Evolutionary conservation across 2,888 invertebrate species (phyloP).

Genomic region (Spodoptera littoralis): DNA sequence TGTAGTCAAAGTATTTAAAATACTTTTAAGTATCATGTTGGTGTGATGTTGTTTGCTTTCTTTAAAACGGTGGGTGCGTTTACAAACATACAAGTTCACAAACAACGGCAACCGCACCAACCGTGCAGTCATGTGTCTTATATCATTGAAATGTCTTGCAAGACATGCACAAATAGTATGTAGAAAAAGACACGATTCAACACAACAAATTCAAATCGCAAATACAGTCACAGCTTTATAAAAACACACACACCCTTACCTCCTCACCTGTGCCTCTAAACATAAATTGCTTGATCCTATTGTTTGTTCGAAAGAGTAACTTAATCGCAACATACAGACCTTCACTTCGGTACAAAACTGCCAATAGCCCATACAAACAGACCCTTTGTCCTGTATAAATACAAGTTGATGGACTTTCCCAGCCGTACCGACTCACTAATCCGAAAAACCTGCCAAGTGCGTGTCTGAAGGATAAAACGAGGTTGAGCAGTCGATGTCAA

Average conservation of each 20-base stretch:
- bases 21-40: no score
- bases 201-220: conserved; percentile 9
- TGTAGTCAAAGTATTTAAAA: no score
- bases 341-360: conserved; percentile 46
- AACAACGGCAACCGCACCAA: no score
- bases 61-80: no score
- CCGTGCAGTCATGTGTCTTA: no score
- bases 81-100: no score
- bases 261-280: conserved; percentile 9
- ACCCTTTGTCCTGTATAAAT: conserved; percentile 60
- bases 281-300: conserved; percentile 18
- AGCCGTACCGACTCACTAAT: conserved; percentile 34
- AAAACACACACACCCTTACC: conserved; percentile 18
- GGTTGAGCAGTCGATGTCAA: not conserved
- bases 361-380: conserved; percentile 51
- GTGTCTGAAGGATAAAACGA: not conserved
- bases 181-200: not conserved
- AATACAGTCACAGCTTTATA: not conserved
- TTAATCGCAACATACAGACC: conserved; percentile 38
- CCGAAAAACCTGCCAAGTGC: conserved; percentile 20
- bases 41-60: no score
- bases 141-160: no score
- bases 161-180: no score
- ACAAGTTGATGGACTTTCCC: conserved; percentile 49
- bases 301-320: conserved; percentile 40